phyloP scores from a whole-genome alignment of 2,113 vertebrate species.

The Rhodinocichla rosea region DNA sequence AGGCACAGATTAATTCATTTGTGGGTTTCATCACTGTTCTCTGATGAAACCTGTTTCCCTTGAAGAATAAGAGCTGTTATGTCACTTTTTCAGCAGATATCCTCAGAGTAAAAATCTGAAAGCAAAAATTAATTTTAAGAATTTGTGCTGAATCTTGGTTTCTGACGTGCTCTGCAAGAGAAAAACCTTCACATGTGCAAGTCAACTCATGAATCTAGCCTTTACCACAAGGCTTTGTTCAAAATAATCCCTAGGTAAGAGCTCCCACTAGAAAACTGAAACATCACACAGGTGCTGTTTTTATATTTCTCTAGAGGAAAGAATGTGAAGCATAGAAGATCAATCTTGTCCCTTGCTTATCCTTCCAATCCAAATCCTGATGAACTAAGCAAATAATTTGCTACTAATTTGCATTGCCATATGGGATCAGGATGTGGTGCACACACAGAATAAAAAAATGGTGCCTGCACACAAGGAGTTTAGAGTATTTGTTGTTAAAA shows the following conservation, averaged over 20 bases:
- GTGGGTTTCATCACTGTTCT: not conserved
- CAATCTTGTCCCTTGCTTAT: not conserved
- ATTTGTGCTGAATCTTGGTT: not conserved
- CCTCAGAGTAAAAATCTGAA: not conserved
- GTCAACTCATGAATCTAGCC: not conserved
- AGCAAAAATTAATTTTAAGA: not conserved
- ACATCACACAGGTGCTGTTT: not conserved
- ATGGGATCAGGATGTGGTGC: not conserved
- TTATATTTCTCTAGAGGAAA: not conserved
- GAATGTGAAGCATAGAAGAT: not conserved
- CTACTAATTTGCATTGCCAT: not conserved
- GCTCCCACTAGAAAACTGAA: not conserved
- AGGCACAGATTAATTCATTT: not conserved
- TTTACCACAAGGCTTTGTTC: not conserved
- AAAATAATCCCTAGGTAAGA: not conserved
- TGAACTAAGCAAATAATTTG: not conserved
- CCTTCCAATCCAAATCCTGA: not conserved
- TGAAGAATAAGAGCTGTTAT: not conserved
- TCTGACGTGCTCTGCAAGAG: not conserved
- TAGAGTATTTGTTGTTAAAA: not conserved
- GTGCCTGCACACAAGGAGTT: not conserved
- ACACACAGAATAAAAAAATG: not conserved
- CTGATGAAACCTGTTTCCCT: not conserved
- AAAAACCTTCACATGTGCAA: not conserved
- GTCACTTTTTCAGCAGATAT: not conserved